phyloP scores from a whole-genome alignment of 2,113 vertebrate species.

The Epinephelus cyanopodus region DNA sequence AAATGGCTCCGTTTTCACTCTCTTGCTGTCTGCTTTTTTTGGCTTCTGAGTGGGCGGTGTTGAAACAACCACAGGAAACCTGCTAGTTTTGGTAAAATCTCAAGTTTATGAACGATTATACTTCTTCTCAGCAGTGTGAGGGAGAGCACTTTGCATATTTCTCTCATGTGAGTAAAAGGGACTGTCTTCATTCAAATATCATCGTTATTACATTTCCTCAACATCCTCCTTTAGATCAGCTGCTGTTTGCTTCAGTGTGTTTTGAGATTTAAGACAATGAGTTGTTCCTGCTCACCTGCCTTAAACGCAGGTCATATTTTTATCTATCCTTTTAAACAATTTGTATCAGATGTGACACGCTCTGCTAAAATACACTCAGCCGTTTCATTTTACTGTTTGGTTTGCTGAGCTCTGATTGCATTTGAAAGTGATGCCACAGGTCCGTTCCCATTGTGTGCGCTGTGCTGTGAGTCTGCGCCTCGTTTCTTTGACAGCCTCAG shows the following conservation, averaged over 20 bases:
- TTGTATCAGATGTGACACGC: constrained; percentile 50
- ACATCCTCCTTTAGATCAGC: constrained; percentile 29
- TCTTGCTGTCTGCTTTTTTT: constrained; percentile 70
- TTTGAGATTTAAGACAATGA: constrained; percentile 39
- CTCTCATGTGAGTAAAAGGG: constrained; percentile 66
- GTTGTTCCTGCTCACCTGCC: constrained; percentile 32
- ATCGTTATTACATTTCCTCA: constrained; percentile 35
- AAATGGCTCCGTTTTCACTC: constrained; percentile 80
- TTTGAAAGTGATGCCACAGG: constrained; percentile 79
- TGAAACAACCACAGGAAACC: constrained; percentile 76
- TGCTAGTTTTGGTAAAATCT: constrained; percentile 82
- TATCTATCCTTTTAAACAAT: constrained; percentile 54
- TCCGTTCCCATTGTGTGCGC: constrained; percentile 65
- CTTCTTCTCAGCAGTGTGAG: constrained; percentile 57
- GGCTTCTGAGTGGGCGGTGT: constrained; percentile 72
- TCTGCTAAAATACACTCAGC: constrained; percentile 51
- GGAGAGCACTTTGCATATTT: constrained; percentile 48
- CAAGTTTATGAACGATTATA: constrained; percentile 79
- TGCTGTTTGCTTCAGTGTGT: constrained; percentile 12
- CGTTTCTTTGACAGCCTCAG: constrained; percentile 79
- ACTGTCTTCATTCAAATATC: constrained; percentile 58
- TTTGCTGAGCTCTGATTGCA: constrained; percentile 68
- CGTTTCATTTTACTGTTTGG: constrained; percentile 57
- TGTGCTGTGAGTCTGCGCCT: constrained; percentile 60
- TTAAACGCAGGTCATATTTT: constrained; percentile 55